phyloP scores from a whole-genome alignment of 1,140 invertebrate species.

The Tetramorium alpestre region DNA sequence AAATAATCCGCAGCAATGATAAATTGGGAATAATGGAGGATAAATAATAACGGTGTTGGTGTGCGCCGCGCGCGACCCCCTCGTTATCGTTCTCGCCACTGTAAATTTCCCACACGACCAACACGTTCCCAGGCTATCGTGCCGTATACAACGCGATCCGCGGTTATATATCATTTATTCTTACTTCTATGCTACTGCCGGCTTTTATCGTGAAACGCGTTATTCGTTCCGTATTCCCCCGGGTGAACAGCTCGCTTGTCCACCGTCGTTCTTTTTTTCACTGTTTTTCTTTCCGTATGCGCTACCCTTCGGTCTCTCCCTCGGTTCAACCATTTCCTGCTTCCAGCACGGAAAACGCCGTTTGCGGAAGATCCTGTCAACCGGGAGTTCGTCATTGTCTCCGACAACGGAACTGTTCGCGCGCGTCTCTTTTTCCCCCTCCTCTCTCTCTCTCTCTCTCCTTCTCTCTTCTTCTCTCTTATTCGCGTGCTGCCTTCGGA shows the following conservation, averaged over 20 bases:
- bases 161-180: conserved; percentile 57
- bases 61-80: neutral
- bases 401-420: conserved; percentile 23
- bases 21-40: conserved; percentile 58
- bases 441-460: too few species aligned
- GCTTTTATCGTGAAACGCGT: conserved; percentile 53
- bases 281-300: conserved; percentile 31
- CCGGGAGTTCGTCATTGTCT: conserved; percentile 33
- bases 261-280: neutral
- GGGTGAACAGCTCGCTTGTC: conserved; percentile 3
- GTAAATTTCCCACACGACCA: conserved; percentile 47
- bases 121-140: conserved; percentile 15
- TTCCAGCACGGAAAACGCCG: conserved; percentile 30
- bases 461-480: neutral
- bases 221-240: conserved; percentile 40
- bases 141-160: neutral
- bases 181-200: conserved; percentile 25
- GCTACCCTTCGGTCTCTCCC: neutral
- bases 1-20: conserved; percentile 51
- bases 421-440: neutral
- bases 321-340: conserved; percentile 8
- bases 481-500: neutral
- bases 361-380: conserved; percentile 45
- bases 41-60: conserved; percentile 41
- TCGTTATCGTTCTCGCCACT: conserved; percentile 49